Evolutionary conservation across 1,140 invertebrate genomes (phyloP).

Genomic region (Yoshiicerus persimilis): DNA sequence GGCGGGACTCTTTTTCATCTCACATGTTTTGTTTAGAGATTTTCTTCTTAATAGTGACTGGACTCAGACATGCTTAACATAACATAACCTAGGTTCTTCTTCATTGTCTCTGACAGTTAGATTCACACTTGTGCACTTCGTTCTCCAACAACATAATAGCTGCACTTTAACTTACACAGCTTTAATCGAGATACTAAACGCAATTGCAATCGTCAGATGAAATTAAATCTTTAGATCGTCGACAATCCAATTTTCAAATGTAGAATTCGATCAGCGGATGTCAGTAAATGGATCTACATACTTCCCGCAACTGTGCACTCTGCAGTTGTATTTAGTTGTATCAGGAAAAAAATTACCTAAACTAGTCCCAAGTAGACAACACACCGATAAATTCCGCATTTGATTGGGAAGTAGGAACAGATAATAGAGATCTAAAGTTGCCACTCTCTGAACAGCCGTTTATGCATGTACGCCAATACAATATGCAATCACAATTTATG

Average conservation of each 20-base stretch:
- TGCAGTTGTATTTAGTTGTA: too few relatives aligned
- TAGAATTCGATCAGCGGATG: conserved; percentile 8
- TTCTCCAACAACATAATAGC: neutral
- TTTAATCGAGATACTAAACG: neutral
- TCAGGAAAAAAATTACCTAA: neutral
- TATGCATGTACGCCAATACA: neutral
- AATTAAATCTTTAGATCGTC: neutral
- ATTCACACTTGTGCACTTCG: neutral
- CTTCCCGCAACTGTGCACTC: neutral
- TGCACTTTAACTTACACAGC: neutral
- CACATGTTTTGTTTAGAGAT: neutral
- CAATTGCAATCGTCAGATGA: neutral
- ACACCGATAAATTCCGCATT: neutral
- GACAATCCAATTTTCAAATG: conserved; percentile 14
- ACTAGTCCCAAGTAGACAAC: neutral
- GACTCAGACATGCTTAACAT: too few relatives aligned
- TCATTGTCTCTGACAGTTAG: neutral
- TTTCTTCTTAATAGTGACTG: neutral
- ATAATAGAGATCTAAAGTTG: neutral
- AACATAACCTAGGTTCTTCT: neutral
- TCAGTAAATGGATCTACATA: neutral
- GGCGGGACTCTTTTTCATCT: neutral
- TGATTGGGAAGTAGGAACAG: neutral
- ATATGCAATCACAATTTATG: neutral
- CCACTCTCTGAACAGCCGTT: neutral